A percentile compares a stretch with the other conserved stretches of the same genome.
Evolutionary conservation across 37 sponge, comb jelly and placozoan genomes (phyloP).

Genomic region (Corticium candelabrum): DNA sequence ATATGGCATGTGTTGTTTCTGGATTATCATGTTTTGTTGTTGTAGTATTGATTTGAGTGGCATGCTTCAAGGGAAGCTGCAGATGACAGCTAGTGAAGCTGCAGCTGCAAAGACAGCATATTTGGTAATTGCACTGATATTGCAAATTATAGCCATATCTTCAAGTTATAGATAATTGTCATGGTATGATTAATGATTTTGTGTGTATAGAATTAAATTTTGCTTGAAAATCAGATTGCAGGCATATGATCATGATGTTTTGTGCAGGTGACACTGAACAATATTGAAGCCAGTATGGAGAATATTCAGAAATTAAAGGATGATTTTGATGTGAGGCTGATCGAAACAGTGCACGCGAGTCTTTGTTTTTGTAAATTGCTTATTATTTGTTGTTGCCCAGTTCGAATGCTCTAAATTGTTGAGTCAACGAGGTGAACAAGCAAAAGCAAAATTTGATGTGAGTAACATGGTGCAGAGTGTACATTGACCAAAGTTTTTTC

Average conservation of each 20-base stretch:
- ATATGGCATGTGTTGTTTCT: neutral
- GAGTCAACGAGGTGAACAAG: neutral
- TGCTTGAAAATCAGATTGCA: neutral
- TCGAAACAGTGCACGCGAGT: too few relatives aligned
- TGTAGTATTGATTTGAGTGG: constrained; percentile 8
- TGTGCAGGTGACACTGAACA: constrained; percentile 8
- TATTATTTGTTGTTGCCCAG: too few relatives aligned
- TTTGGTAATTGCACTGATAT: neutral
- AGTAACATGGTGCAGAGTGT: neutral
- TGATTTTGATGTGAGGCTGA: constrained; percentile 1
- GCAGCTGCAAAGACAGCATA: neutral
- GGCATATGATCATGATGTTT: neutral
- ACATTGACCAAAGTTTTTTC: neutral
- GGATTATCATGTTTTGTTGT: neutral
- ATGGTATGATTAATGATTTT: neutral
- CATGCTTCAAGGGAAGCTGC: constrained; percentile 39
- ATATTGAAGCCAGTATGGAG: neutral
- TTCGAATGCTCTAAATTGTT: neutral
- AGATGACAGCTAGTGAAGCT: constrained; percentile 5
- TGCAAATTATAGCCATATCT: neutral
- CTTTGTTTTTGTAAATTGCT: too few relatives aligned
- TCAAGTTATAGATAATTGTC: neutral
- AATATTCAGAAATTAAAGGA: neutral
- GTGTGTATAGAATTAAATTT: neutral
- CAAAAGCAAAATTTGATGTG: neutral